Evolutionary conservation across 1,140 invertebrate species (phyloP), one percentile per base, ranked within the genome.

Genomic region (Drosophila tristis): DNA sequence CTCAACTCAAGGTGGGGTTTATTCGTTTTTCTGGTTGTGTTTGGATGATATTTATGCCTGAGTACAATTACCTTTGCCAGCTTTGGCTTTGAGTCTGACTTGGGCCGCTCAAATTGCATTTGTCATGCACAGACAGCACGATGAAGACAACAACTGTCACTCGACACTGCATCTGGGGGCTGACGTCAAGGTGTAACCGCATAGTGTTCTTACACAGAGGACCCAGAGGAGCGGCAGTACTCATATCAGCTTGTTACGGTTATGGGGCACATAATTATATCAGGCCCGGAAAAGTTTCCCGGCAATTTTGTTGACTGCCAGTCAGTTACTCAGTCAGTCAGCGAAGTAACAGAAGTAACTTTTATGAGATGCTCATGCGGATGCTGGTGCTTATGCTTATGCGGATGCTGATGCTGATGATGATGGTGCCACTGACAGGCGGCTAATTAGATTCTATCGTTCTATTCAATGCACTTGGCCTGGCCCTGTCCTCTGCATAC

Each of bases 191-290:
- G 63, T 62, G 60, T 39, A 78, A 64, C 60, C 79, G 44, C 70
- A 54, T 39, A 59, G 35, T 39, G 35, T 39, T 39, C 35, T 39
- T 11, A 62, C 54, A 20, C 54, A 16, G n/a, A 26, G 62, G 26
- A 16, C 70, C 45, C 59, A 44, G 55, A 39, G 45, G 47, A 62
- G 48, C 51, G 44, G 39, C 11, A 50, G 20, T 20, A 20, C 20
- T 20, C 20, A 39, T 57, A 59, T 50, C 68, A 60, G 45, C 56
- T 84, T 64, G 64, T 76, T 76, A 58, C 60, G 47, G 43, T 78
- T 47, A 35, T 60, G 45, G 53, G 57, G 78, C 78, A 87, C 60
- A 75, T 86, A 86, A 86, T 86, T 81, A 87, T 58, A 82, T 87
- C 74, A 81, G 61, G 68, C 66, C 39, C 49, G 62, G 48, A 51